Conservation (phyloP, 2,888 invertebrate species). For the Pyrrhia umbra region DNA sequence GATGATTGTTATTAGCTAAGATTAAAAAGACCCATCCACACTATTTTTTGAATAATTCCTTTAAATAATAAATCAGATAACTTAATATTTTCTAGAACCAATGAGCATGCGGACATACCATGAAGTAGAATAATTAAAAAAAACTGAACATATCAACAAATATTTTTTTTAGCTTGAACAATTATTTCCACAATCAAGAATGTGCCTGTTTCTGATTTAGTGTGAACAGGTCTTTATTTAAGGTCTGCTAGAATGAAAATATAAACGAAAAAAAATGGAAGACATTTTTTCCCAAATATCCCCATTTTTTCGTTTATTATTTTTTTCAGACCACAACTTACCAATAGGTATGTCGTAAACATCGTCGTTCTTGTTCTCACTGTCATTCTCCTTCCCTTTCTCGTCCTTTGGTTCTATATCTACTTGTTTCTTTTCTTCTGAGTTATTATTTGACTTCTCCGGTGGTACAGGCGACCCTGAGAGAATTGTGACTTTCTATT, state of each 20-base stretch:
- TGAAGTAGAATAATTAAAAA: not conserved
- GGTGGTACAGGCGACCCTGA: slow-evolving; percentile 81
- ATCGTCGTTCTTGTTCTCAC: slow-evolving; percentile 78
- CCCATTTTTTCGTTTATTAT: slow-evolving; percentile 22
- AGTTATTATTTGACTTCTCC: slow-evolving; percentile 81
- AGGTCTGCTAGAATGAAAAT: slow-evolving; percentile 24
- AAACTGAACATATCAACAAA: not conserved
- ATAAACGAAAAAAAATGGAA: slow-evolving; percentile 14
- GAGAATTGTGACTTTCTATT: slow-evolving; percentile 75
- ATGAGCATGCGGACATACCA: slow-evolving; percentile 2
- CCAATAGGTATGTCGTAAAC: slow-evolving; percentile 88
- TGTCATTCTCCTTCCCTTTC: slow-evolving; percentile 76
- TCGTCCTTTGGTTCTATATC: slow-evolving; percentile 74
- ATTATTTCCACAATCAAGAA: not conserved
- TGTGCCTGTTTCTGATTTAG: slow-evolving; percentile 25
- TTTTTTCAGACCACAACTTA: slow-evolving; percentile 71
- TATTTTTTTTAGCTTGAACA: not conserved
- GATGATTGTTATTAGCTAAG: slow-evolving; percentile 32
- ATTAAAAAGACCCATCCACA: slow-evolving; percentile 45
- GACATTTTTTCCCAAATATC: not conserved
- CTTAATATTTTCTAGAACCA: not conserved
- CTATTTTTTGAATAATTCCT: not conserved
- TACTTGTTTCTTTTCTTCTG: slow-evolving; percentile 78
- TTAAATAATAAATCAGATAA: too few species aligned
- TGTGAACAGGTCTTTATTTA: slow-evolving; percentile 55